Conservation (phyloP, 2,113 vertebrate species). For the Mustelus asterias region DNA sequence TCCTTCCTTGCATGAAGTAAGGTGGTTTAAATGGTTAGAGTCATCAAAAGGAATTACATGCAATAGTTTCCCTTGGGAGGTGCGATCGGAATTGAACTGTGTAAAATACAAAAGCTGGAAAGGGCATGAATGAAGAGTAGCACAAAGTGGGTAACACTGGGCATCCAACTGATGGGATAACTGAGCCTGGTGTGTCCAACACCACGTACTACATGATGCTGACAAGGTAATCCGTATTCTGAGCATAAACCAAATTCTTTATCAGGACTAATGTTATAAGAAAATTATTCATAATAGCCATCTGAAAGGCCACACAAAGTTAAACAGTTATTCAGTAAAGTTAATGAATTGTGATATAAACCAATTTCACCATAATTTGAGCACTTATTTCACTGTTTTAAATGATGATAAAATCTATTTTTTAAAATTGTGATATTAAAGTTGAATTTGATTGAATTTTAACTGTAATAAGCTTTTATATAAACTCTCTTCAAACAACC, state of each 20-base stretch:
- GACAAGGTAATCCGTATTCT: background rate
- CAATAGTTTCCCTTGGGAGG: background rate
- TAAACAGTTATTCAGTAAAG: constrained; percentile 25
- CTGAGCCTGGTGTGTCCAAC: background rate
- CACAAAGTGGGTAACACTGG: too few relatives aligned
- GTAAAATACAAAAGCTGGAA: background rate
- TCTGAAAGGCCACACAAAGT: constrained; percentile 21
- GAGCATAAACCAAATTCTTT: background rate
- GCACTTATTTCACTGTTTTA: background rate
- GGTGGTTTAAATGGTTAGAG: background rate
- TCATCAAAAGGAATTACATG: background rate
- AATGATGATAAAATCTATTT: background rate
- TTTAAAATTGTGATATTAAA: background rate
- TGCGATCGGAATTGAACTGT: background rate
- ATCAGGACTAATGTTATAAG: background rate
- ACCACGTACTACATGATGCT: background rate
- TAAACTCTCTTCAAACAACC: background rate
- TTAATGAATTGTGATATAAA: constrained; percentile 34
- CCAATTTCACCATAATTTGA: background rate
- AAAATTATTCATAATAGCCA: constrained; percentile 19
- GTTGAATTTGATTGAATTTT: background rate
- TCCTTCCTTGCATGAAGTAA: background rate
- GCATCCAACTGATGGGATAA: background rate
- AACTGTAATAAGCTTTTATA: background rate
- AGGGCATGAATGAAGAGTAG: background rate